Evolutionary conservation across 2,888 invertebrate species (phyloP).

Genomic region (Hypsopygia costalis): DNA sequence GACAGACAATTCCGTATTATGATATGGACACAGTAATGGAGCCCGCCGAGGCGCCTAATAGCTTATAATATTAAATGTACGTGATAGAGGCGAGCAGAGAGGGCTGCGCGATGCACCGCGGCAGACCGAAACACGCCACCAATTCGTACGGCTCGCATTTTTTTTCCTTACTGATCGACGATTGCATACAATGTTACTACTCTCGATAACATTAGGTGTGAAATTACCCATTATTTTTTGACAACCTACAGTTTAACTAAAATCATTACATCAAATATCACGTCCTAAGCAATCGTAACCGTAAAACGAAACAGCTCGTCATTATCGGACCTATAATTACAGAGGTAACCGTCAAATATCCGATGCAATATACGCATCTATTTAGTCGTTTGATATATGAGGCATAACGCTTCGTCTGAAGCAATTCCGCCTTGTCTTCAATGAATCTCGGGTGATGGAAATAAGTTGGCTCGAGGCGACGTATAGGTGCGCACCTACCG

Average conservation of each 20-base stretch:
- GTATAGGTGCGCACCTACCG: conserved; percentile 47
- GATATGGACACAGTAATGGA: conserved; percentile 77
- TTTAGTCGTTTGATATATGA: conserved; percentile 28
- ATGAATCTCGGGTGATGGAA: conserved; percentile 41
- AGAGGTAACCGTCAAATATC: conserved; percentile 9
- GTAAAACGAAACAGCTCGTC: too few species aligned
- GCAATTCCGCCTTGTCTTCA: conserved; percentile 29
- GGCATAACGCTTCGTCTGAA: conserved; percentile 38
- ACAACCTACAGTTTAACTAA: too few species aligned
- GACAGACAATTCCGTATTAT: conserved; percentile 77
- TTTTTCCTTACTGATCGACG: too few species aligned
- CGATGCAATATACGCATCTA: conserved; percentile 10
- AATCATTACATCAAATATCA: too few species aligned
- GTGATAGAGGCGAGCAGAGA: conserved; percentile 54
- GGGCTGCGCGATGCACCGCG: conserved; percentile 26
- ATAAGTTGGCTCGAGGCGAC: conserved; percentile 46
- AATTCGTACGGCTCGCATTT: conserved; percentile 14
- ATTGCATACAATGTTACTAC: too few species aligned
- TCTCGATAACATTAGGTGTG: too few species aligned
- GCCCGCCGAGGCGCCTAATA: conserved; percentile 72
- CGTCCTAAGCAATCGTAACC: too few species aligned
- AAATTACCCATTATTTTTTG: too few species aligned
- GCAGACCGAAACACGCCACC: too few species aligned
- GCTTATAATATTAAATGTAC: conserved; percentile 77
- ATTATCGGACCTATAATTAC: conserved; percentile 7